Base-by-base conservation (phyloP, 1,140 invertebrate species). In the Zaprionus taronus region DNA sequence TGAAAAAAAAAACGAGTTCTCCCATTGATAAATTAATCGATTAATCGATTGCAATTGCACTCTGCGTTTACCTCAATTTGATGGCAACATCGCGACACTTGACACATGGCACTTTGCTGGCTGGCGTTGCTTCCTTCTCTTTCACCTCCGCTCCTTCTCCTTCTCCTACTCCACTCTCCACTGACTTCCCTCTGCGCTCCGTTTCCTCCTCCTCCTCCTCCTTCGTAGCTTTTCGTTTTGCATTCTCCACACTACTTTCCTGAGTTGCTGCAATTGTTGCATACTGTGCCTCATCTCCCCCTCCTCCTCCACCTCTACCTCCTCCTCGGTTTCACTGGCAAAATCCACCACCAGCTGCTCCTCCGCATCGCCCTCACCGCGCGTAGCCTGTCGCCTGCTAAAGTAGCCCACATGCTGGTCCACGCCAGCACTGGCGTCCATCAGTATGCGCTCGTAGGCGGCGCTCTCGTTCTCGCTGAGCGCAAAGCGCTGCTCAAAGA, bases 391-490 rank as follows among this genome's bases (percentile, higher is more conserved):
- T 9, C 91, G 58, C 7, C 72, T 44, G 63, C 84, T 92, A 4
- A 91, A 91, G 66, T 92, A 92, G 47, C 87, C 87, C 44, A 91
- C 83, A 34, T 92, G 87, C 77, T 91, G 91, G 15, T 91, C 91
- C 14, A 91, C 91, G 3, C 81, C 82, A 0, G 85, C 74, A 28
- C 38, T 87, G 51, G 86, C 86, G n/a, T 92, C 81, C 34, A 80
- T 51, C 0, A 91, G 69, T n/a, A 91, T 75, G 1, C 85, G 75
- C 44, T 91, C 90, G 36, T 91, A 91, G 64, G 82, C 90, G 34
- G 90, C 90, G 31, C 74, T 86, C 24, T 91, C 90, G 66, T 74
- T 74, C 49, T 91, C 90, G 38, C 66, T 91, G 4, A 90, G 55
- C 1, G 79, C 73, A 9, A 92, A 87, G 7, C 84, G 60, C 72